Evolutionary conservation across 2,797 vertebrate species (phyloP), one percentile per base, ranked within the genome.

Genomic region (Centroberyx gerrardi): DNA sequence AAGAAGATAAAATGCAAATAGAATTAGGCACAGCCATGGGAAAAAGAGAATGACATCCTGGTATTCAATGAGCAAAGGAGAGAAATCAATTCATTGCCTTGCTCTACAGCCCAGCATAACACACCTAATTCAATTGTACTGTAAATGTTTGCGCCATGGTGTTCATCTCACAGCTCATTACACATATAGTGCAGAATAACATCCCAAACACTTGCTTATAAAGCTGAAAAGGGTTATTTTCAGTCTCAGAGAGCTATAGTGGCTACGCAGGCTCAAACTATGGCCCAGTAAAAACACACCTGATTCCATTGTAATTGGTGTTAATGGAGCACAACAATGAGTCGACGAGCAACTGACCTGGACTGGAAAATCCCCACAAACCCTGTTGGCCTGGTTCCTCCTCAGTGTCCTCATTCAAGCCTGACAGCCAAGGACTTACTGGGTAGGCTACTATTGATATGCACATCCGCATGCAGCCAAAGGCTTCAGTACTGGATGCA

Each of bases 371-470:
- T 76, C 53, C 46, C 78, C 56, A 56, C 17, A 69, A 72, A 67
- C 44, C 54, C 60, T 53, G 27, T 31, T 33, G 68, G 54, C 55
- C 58, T 52, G 28, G 65, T 42, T 59, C 64, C 54, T 55, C 12
- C 13, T 68, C 51, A 40, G 14, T 61, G 63, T 63, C 62, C 48
- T 74, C 55, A 65, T 63, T 74, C 60, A 72, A 61, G 52, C 62
- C 18, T 55, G 22, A 74, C 33, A 61, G 12, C 9, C 13, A 6
- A 69, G 40, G 33, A 46, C 22, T 12, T 38, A 5, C 0, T 69
- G 65, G 56, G 2, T 53, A 55, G 46, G 28, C 28, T 62, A 52
- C 74, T 68, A 42, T 77, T 90, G 64, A 82, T 68, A 81, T 87
- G 75, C 44, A 74, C 42, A 78, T 71, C 48, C 31, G 8, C 46